Evolutionary conservation across 1,140 invertebrate species (phyloP), one percentile per base, ranked within the genome.

Genomic region (Caenorhabditis remanei): DNA sequence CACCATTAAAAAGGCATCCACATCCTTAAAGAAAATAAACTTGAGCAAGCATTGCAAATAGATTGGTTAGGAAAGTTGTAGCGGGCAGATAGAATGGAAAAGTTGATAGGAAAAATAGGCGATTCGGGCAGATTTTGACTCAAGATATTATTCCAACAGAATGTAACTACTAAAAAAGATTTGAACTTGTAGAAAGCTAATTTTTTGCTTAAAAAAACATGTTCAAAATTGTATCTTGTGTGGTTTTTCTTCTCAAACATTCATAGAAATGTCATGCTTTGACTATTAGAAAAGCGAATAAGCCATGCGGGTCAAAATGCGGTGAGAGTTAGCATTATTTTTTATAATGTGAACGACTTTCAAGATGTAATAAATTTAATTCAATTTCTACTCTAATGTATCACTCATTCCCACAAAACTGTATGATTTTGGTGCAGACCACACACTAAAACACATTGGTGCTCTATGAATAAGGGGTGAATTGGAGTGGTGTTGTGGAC

Each of bases 401-500:
- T 13, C 40, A 71, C 16, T n/a, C 65, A 71, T 71, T 71, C 43
- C n/a, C 43, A 71, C 61, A 16, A 41, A 65, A 7, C 40, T 61
- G 13, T 13, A 53, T 53, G 50, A 63, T 32, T 63, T 32, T 14
- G 14, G 65, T 79, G 71, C 71, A 79, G n/a, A 79, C 46, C 21
- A 79, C 71, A 79, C 46, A 79, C n/a, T 21, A 19, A 50, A 11
- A 79, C 65, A 50, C 43, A 19, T 46, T 79, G 46, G 71, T 79
- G 71, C 71, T 79, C 41, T 71, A 43, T 46, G 8, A 63, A 63
- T 32, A 63, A 79, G 48, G 9, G 85, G 84, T 67, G 63, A 83
- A 55, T 46, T 48, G 84, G 61, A 89, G 40, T 58, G 46, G 53
- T 82, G 75, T 90, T 61, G 82, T 43, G 65, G 50, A 85, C 53